Evolutionary conservation across 2,888 invertebrate genomes (phyloP), one percentile per base, ranked within the genome.

Genomic region (Amphipoea lucens): DNA sequence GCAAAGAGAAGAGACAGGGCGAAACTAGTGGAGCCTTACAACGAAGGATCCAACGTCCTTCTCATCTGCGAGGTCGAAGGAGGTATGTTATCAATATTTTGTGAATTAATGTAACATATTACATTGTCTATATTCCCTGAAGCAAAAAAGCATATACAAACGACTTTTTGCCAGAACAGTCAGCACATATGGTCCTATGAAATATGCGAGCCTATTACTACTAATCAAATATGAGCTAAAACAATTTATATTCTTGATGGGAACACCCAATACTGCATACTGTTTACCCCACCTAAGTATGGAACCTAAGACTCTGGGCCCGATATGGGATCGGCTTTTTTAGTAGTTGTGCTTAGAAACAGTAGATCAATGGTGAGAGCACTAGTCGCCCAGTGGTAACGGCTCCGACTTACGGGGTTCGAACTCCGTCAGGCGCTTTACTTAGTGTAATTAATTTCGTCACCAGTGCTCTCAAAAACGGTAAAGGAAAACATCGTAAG

Each of bases 21-120:
- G 88, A 98, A 98, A 93, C 96, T 98, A 88, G 97, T 98, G 89
- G 98, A 98, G 93, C 98, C 98, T 45, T 99, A 98, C 96, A 98
- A 98, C 94, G 99, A 99, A 96, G 99, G 98, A 60, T 98, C 98
- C 84, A 98, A 98, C 92, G 98, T 99, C 74, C 97, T 98, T 91
- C 97, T 99, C 87, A 97, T 98, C 91, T 99, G 98, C 92, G 98
- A 98, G 97, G 98, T 98, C 20, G 97, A 97, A 89, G 98, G 98
- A 95, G 98, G 98, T 98, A 97, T 92, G 93, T 45, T 17, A 42
- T 63, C 3, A 7, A 17, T 45, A 57, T 40, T 60, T 23, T 17
- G 23, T 57, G 45, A 54, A 54, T 70, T 20, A 23, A 54, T 69
- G 20, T 68, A 45, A 17, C 9, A 23, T 23, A 57, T 23, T 57